phyloP scores from a whole-genome alignment of 2,888 invertebrate species.

The Syrphus vitripennis region DNA sequence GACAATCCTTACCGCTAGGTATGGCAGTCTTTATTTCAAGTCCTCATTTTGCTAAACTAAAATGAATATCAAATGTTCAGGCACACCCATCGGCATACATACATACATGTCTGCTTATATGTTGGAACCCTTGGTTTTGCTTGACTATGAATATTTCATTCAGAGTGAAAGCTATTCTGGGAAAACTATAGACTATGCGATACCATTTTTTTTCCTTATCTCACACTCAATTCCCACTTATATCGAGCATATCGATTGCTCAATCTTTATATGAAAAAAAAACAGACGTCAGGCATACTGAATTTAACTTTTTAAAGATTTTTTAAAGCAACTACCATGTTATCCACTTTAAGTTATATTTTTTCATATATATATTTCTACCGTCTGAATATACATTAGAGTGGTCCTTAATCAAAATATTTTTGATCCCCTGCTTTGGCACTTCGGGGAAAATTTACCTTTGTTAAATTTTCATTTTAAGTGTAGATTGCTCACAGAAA shows the following conservation, averaged over 20 bases:
- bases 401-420: too few relatives aligned
- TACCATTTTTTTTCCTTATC: background rate
- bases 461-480: too few relatives aligned
- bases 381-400: background rate
- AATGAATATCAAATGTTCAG: background rate
- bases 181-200: background rate
- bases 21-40: background rate
- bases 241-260: slow-evolving; percentile 21
- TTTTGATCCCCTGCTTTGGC: too few relatives aligned
- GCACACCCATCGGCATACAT: background rate
- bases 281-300: background rate
- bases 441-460: too few relatives aligned
- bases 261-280: background rate
- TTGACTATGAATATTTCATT: slow-evolving; percentile 16
- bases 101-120: background rate
- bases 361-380: background rate
- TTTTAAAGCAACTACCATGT: background rate
- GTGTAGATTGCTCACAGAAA: too few relatives aligned
- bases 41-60: background rate
- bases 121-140: background rate
- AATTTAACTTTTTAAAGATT: background rate
- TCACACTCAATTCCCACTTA: background rate
- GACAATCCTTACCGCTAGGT: background rate
- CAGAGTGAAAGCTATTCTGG: slow-evolving; percentile 3
- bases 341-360: background rate